These are phyloP conservation scores for Hemibagrus guttatus DNA, from an alignment of 2,797 vertebrate species.

Conservation along the genomic window DNA sequence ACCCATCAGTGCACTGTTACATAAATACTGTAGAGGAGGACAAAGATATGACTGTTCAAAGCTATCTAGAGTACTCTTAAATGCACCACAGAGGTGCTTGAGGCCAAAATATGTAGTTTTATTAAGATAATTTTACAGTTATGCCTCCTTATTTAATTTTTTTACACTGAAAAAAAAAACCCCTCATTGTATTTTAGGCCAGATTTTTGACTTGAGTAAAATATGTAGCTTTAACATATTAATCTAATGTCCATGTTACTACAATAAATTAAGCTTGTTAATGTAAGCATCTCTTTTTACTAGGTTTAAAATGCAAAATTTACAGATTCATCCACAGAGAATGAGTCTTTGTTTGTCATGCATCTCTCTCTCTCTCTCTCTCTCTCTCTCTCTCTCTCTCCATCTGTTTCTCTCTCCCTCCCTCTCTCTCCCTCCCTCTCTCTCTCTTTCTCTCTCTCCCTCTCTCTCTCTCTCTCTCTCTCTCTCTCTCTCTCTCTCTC, in stretches of 20 bases:
- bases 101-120: neutral
- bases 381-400: too few relatives aligned
- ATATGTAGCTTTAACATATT: neutral
- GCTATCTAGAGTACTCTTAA: neutral
- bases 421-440: too few relatives aligned
- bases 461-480: neutral
- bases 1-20: neutral
- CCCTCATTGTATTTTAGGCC: neutral
- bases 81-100: neutral
- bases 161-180: neutral
- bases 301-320: too few relatives aligned
- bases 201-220: neutral
- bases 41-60: too few relatives aligned
- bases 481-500: neutral
- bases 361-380: too few relatives aligned
- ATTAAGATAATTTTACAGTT: neutral
- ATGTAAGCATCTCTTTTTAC: neutral
- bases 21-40: neutral
- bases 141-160: neutral
- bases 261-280: neutral
- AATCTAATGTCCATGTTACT: neutral
- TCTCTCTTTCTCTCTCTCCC: neutral
- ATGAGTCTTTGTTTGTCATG: too few relatives aligned
- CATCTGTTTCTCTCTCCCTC: too few relatives aligned
- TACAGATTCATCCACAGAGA: too few relatives aligned